Percentiles rank a stretch among this genome's conserved stretches.
phyloP scores from a whole-genome alignment of 2,888 invertebrate genomes.

The Anoncus sp. region DNA sequence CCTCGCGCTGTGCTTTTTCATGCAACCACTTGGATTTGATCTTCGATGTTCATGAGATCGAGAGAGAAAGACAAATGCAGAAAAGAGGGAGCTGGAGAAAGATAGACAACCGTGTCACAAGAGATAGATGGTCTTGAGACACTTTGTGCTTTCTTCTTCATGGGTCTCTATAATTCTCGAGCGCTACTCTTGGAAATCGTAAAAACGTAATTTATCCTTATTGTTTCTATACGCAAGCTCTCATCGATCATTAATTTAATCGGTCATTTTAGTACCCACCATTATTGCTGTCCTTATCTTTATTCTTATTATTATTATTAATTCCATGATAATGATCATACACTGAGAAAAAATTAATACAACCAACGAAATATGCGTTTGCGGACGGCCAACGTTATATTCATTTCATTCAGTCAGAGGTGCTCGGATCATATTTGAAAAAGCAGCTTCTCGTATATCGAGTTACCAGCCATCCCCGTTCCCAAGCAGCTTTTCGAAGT shows the following conservation, averaged over 20 bases:
- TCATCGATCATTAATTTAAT: background rate
- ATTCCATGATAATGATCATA: too few relatives aligned
- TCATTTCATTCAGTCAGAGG: too few relatives aligned
- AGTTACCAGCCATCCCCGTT: too few relatives aligned
- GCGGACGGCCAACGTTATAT: too few relatives aligned
- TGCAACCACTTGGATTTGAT: slow-evolving; percentile 21
- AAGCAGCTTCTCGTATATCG: too few relatives aligned
- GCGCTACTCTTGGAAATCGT: slow-evolving; percentile 2
- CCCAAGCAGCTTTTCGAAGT: too few relatives aligned
- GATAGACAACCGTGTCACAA: slow-evolving; percentile 18
- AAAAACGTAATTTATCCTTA: slow-evolving; percentile 18
- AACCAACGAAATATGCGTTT: too few relatives aligned
- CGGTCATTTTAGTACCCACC: background rate
- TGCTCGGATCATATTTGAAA: too few relatives aligned
- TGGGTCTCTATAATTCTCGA: background rate
- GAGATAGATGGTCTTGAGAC: slow-evolving; percentile 22
- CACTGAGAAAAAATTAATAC: too few relatives aligned
- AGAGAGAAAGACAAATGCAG: background rate
- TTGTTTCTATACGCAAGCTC: slow-evolving; percentile 1
- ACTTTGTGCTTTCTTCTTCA: slow-evolving; percentile 7
- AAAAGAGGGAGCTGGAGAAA: background rate
- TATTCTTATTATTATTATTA: too few relatives aligned
- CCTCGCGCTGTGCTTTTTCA: background rate
- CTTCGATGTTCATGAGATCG: background rate
- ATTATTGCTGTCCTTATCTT: too few relatives aligned